phyloP scores from a whole-genome alignment of 92 coral and sea anemone species.

The Bergia puertoricense region DNA sequence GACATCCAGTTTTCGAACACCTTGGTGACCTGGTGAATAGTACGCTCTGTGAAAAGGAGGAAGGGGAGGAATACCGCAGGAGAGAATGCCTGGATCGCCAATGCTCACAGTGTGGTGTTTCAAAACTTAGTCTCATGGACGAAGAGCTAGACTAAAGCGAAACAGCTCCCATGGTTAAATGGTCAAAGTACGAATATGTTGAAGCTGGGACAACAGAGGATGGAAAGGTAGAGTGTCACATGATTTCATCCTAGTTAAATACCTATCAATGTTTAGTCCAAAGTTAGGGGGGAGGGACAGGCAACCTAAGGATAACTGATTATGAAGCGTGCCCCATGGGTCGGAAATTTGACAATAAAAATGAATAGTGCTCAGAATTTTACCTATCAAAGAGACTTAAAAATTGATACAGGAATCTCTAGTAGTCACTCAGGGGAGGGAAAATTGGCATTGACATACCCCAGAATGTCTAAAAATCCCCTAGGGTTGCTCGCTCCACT shows the following conservation, averaged over 20 bases:
- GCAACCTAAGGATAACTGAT: no score
- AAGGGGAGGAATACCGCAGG: constrained; percentile 40
- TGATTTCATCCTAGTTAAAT: background rate
- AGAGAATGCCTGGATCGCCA: constrained; percentile 48
- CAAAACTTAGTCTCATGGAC: constrained; percentile 21
- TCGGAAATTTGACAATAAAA: no score
- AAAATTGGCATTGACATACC: no score
- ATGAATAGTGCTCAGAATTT: no score
- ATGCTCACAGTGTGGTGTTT: constrained; percentile 44
- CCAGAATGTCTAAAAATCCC: no score
- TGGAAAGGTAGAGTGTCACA: background rate
- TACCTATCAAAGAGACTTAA: no score
- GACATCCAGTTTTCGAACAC: constrained; percentile 22
- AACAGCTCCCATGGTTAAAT: constrained; percentile 15
- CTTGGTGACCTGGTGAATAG: constrained; percentile 41
- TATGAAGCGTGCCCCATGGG: no score
- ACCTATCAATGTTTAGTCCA: no score
- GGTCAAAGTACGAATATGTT: constrained; percentile 44
- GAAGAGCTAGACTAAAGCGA: constrained; percentile 6
- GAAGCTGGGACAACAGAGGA: constrained; percentile 31
- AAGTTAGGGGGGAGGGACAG: no score
- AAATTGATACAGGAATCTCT: no score
- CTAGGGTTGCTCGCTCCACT: no score
- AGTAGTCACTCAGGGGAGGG: no score
- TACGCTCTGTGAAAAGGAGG: constrained; percentile 37